phyloP scores from a whole-genome alignment of 2,797 vertebrate species.

The Halcyon chelicuti region DNA sequence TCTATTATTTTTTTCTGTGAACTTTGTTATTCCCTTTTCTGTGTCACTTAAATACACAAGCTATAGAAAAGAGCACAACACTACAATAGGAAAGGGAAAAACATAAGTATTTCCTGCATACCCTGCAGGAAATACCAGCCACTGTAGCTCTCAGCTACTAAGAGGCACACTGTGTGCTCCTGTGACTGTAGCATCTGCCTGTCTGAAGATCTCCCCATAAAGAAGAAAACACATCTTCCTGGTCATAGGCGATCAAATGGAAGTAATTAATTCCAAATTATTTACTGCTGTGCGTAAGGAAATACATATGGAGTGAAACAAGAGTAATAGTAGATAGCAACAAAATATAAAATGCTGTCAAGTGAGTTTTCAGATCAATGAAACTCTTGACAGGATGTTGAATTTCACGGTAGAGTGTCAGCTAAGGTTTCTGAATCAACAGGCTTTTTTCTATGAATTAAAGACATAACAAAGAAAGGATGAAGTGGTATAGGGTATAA shows the following conservation, averaged over 20 bases:
- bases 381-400: background rate
- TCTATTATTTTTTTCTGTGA: constrained; percentile 1
- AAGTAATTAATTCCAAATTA: background rate
- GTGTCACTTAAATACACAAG: background rate
- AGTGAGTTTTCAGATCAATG: background rate
- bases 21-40: background rate
- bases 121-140: background rate
- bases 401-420: background rate
- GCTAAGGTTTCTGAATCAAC: background rate
- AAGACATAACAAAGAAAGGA: background rate
- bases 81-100: background rate
- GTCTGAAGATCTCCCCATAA: background rate
- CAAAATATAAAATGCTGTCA: background rate
- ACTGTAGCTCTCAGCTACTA: background rate
- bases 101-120: background rate
- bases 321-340: background rate
- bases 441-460: accelerated
- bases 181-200: background rate
- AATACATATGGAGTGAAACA: background rate
- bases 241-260: background rate
- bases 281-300: background rate
- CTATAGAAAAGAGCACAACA: background rate
- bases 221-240: background rate
- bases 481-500: background rate
- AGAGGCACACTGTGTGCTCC: background rate